These are phyloP conservation scores for Drosophila setifemur DNA, from an alignment of 1,140 invertebrate species.

Conservation along the genomic window DNA sequence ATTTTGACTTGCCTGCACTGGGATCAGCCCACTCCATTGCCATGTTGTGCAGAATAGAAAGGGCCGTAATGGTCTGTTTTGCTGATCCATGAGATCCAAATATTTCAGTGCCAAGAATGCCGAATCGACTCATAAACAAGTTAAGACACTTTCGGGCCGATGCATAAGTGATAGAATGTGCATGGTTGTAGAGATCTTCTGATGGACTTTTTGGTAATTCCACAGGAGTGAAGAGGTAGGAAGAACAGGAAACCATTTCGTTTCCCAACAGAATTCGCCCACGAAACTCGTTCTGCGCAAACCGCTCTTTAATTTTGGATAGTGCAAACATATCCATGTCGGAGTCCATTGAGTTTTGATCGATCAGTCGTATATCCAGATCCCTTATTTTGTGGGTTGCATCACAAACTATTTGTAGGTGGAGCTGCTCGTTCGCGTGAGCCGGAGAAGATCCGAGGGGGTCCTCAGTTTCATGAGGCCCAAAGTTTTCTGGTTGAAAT, in stretches of 20 bases:
- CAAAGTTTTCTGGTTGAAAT: slow-evolving; percentile 17
- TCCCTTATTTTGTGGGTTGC: slow-evolving; percentile 65
- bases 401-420: slow-evolving; percentile 69
- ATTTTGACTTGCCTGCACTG: slow-evolving; percentile 30
- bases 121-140: slow-evolving; percentile 52
- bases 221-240: slow-evolving; percentile 64
- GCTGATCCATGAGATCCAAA: slow-evolving; percentile 40
- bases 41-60: slow-evolving; percentile 72
- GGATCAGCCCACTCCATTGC: slow-evolving; percentile 73
- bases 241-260: slow-evolving; percentile 49
- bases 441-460: neutral
- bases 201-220: slow-evolving; percentile 30
- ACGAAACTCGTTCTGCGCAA: slow-evolving; percentile 76
- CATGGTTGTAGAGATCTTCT: slow-evolving; percentile 66
- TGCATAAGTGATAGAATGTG: slow-evolving; percentile 53
- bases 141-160: slow-evolving; percentile 61
- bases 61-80: slow-evolving; percentile 66
- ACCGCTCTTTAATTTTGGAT: slow-evolving; percentile 66
- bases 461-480: neutral
- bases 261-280: slow-evolving; percentile 66
- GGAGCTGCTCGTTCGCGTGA: slow-evolving; percentile 37
- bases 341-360: slow-evolving; percentile 33
- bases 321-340: slow-evolving; percentile 53
- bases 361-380: slow-evolving; percentile 56
- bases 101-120: slow-evolving; percentile 51